A percentile compares a stretch with the other conserved stretches of the same genome.
These are phyloP conservation scores for Seira sanloemensis DNA, from an alignment of 2,888 invertebrate species.

Conservation along the genomic window DNA sequence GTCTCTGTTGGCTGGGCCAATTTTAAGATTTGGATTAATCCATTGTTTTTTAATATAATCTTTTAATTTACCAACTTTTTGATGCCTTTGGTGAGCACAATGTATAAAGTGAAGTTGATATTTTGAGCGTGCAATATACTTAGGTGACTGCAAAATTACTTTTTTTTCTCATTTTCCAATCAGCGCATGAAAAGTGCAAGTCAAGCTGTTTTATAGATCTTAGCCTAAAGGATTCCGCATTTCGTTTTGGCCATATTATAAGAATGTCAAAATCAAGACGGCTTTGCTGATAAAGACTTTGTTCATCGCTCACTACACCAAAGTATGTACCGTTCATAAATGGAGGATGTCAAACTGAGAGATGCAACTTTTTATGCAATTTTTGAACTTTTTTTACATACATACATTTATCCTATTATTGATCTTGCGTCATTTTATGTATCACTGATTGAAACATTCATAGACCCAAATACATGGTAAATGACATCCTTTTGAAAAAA, in stretches of 20 bases:
- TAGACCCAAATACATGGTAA: background rate
- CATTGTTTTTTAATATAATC: background rate
- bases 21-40: background rate
- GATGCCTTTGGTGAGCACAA: too few species aligned
- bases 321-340: too few species aligned
- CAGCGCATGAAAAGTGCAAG: background rate
- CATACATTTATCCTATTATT: background rate
- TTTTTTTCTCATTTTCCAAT: slow-evolving; percentile 1
- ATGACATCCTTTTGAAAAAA: background rate
- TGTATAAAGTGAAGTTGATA: background rate
- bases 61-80: background rate
- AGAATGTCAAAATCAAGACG: background rate
- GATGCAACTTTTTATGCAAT: background rate
- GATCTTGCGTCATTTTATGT: background rate
- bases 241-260: background rate
- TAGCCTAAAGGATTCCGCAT: background rate
- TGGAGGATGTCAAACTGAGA: slow-evolving; percentile 4
- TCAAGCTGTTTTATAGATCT: background rate
- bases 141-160: background rate
- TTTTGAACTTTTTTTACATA: background rate
- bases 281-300: background rate
- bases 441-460: background rate
- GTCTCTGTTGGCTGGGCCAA: too few species aligned
- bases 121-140: background rate
- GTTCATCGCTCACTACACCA: background rate